phyloP scores from a whole-genome alignment of 2,888 invertebrate species.

The Drosophila subquinaria region DNA sequence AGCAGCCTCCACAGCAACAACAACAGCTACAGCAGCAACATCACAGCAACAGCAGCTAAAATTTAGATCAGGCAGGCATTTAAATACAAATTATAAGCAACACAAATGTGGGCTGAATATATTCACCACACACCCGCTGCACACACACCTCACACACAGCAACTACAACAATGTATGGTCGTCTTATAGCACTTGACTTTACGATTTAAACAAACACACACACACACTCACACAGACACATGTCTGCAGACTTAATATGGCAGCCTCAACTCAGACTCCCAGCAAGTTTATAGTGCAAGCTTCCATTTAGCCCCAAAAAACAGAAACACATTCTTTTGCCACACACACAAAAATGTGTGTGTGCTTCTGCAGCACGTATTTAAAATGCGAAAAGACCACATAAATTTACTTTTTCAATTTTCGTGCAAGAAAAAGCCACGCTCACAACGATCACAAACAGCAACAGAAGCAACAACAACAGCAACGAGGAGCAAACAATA shows the following conservation, averaged over 20 bases:
- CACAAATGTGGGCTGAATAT: constrained; percentile 46
- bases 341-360: constrained; percentile 1
- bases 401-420: constrained; percentile 79
- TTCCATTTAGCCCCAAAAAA: constrained; percentile 51
- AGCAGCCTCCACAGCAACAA: constrained; percentile 51
- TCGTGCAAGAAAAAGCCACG: constrained; percentile 51
- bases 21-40: constrained; percentile 42
- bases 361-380: constrained; percentile 57
- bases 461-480: constrained; percentile 33
- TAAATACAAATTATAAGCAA: constrained; percentile 75
- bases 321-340: constrained; percentile 24
- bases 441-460: constrained; percentile 39
- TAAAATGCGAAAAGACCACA: constrained; percentile 73
- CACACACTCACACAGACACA: constrained; percentile 15
- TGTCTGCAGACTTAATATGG: constrained; percentile 22
- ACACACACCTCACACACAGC: constrained; percentile 13
- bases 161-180: constrained; percentile 50
- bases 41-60: constrained; percentile 50
- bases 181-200: constrained; percentile 61
- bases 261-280: constrained; percentile 21
- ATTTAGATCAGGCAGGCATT: constrained; percentile 66
- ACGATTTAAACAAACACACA: constrained; percentile 30
- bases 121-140: constrained; percentile 14
- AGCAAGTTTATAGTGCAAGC: constrained; percentile 60
- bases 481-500: constrained; percentile 4